Evolutionary conservation across 2,888 invertebrate genomes (phyloP).

Genomic region (Acrobasis repandana): DNA sequence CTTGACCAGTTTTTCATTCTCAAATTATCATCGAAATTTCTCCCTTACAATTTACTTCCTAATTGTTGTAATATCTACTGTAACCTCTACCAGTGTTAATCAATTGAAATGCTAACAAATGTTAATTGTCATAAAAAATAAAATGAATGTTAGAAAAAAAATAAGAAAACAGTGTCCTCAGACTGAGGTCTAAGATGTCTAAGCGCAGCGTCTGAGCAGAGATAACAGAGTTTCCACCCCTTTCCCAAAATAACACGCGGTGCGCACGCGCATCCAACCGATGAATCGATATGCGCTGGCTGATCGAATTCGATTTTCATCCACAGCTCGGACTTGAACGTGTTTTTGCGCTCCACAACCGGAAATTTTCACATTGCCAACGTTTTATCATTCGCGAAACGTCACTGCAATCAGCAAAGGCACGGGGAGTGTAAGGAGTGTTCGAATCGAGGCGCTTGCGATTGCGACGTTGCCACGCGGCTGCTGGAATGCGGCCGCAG

Average conservation of each 20-base stretch:
- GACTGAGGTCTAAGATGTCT: no score
- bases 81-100: no score
- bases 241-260: constrained; percentile 21
- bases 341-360: constrained; percentile 36
- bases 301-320: constrained; percentile 29
- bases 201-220: not conserved
- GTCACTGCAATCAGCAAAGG: constrained; percentile 66
- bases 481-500: constrained; percentile 72
- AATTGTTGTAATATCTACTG: no score
- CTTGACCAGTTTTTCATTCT: no score
- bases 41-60: no score
- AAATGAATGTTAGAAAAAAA: no score
- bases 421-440: constrained; percentile 47
- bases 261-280: constrained; percentile 14
- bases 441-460: constrained; percentile 51
- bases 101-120: no score
- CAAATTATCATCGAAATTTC: no score
- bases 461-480: constrained; percentile 69
- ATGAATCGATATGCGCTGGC: constrained; percentile 15
- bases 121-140: no score
- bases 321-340: constrained; percentile 25
- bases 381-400: constrained; percentile 56
- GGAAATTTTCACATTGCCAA: constrained; percentile 58
- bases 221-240: constrained; percentile 21
- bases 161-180: no score